phyloP scores from a whole-genome alignment of 1,140 invertebrate genomes.

The Chrysopa pallens region DNA sequence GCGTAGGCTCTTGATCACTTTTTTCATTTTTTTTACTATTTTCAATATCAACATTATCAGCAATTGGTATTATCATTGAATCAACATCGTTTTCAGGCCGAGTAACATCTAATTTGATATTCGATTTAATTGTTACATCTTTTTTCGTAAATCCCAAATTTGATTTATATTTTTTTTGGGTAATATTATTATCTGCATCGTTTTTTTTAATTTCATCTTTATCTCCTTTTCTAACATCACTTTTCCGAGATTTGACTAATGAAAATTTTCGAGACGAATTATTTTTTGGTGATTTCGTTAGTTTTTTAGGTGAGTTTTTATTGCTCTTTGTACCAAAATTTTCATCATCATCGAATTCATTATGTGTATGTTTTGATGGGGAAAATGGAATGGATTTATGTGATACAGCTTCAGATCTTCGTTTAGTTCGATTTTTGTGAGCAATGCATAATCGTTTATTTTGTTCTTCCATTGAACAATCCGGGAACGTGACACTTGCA shows the following conservation, averaged over 20 bases:
- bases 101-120: background rate
- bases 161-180: no score
- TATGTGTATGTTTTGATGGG: constrained; percentile 15
- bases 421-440: constrained; percentile 10
- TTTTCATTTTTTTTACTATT: background rate
- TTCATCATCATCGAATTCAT: constrained; percentile 16
- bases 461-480: constrained; percentile 12
- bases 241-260: background rate
- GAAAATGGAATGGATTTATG: constrained; percentile 11
- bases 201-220: background rate
- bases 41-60: background rate
- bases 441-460: constrained; percentile 10
- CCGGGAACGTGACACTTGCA: constrained; percentile 37
- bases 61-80: background rate
- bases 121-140: background rate
- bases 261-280: constrained; percentile 1
- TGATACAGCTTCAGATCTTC: constrained; percentile 11
- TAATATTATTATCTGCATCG: background rate
- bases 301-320: background rate
- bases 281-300: background rate
- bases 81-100: background rate
- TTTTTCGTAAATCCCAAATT: no score
- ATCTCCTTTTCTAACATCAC: background rate
- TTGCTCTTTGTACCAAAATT: constrained; percentile 8
- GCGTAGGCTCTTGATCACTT: constrained; percentile 3